phyloP scores from a whole-genome alignment of 2,888 invertebrate genomes.

The Melolontha melolontha region DNA sequence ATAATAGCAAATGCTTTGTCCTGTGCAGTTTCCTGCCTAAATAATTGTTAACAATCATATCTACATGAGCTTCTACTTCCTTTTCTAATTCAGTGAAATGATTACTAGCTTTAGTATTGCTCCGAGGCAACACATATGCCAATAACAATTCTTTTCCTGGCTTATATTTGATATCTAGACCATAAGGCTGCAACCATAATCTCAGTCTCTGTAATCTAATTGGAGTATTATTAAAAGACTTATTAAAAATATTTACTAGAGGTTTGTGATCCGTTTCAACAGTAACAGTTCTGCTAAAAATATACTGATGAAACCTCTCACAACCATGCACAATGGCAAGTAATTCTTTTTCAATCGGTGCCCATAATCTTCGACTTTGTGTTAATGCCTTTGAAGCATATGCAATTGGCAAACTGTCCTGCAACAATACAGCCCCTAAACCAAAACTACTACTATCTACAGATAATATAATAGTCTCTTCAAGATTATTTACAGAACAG shows the following conservation, averaged over 20 bases:
- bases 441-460: conserved; percentile 51
- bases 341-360: conserved; percentile 54
- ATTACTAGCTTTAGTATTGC: too few species aligned
- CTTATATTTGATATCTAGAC: too few species aligned
- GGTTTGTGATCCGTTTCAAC: conserved; percentile 56
- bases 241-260: conserved; percentile 47
- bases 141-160: too few species aligned
- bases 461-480: conserved; percentile 45
- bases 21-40: too few species aligned
- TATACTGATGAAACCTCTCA: conserved; percentile 50
- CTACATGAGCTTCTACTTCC: too few species aligned
- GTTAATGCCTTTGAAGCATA: conserved; percentile 52
- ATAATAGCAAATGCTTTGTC: too few species aligned
- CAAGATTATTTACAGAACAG: conserved; percentile 46
- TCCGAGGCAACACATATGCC: too few species aligned
- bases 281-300: conserved; percentile 48
- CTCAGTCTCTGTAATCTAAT: conserved; percentile 45
- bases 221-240: conserved; percentile 47
- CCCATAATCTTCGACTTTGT: too few species aligned
- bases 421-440: conserved; percentile 50
- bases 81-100: too few species aligned
- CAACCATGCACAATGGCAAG: conserved; percentile 47
- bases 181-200: too few species aligned
- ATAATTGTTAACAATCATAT: too few species aligned
- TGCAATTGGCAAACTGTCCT: conserved; percentile 50